phyloP scores from a whole-genome alignment of 2,113 vertebrate species.

The Bagarius yarrelli region DNA sequence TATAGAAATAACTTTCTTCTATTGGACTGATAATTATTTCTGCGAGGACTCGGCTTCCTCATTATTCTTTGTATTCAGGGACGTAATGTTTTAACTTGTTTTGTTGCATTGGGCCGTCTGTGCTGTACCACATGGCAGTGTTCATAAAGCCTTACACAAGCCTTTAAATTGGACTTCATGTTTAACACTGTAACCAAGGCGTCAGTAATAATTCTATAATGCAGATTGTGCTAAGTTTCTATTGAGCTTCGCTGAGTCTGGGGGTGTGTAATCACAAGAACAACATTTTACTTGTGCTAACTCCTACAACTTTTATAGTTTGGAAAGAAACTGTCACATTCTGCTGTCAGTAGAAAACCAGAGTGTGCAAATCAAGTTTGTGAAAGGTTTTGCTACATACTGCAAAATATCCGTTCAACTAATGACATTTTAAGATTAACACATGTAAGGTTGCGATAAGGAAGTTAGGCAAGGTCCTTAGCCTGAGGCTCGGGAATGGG shows the following conservation, averaged over 20 bases:
- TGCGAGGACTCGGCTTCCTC: neutral
- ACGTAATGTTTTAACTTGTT: conserved; percentile 2
- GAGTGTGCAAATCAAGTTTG: conserved; percentile 6
- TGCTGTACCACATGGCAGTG: neutral
- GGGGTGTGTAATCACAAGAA: conserved; percentile 6
- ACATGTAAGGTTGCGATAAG: conserved; percentile 31
- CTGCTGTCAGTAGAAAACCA: neutral
- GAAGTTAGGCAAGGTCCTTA: conserved; percentile 35
- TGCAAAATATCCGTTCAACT: conserved; percentile 32
- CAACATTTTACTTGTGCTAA: conserved; percentile 9
- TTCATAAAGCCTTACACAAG: conserved; percentile 23
- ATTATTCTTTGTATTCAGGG: conserved; percentile 9
- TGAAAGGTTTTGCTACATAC: conserved; percentile 15
- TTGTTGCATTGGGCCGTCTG: neutral
- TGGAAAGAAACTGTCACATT: neutral
- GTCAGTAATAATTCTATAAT: conserved; percentile 20
- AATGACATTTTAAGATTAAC: neutral
- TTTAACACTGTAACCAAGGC: neutral
- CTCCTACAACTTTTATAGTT: conserved; percentile 9
- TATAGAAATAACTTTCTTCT: neutral
- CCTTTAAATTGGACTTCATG: conserved; percentile 11
- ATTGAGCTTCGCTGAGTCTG: neutral
- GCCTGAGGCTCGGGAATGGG: neutral
- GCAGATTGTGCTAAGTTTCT: neutral
- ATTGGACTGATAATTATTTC: neutral